phyloP scores from a whole-genome alignment of 1,140 invertebrate genomes.

The Drosophila orosa region DNA sequence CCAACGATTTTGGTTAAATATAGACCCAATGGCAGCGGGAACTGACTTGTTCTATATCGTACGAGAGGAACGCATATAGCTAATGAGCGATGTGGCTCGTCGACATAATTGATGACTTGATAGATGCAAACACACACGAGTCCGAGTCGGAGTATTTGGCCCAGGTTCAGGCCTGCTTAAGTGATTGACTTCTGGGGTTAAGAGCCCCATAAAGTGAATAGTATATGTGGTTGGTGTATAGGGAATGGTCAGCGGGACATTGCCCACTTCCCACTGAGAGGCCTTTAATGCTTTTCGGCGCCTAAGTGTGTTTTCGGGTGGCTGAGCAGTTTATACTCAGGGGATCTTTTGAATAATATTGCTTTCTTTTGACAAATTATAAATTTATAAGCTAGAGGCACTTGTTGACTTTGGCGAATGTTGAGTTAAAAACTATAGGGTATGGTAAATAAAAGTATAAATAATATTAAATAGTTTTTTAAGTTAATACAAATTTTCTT shows the following conservation, averaged over 20 bases:
- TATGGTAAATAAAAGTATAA: not conserved
- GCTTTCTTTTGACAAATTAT: constrained; percentile 1
- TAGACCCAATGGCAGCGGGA: constrained; percentile 33
- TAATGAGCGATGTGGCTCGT: constrained; percentile 50
- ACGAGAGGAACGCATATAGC: constrained; percentile 20
- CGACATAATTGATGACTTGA: constrained; percentile 65
- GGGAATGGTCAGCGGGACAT: constrained; percentile 18
- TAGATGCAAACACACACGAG: constrained; percentile 43
- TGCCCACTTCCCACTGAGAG: constrained; percentile 4
- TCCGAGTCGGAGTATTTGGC: constrained; percentile 9
- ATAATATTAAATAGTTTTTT: too few species aligned
- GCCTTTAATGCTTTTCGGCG: constrained; percentile 16
- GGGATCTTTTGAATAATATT: constrained; percentile 11
- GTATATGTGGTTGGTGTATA: not conserved
- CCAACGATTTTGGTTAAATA: constrained; percentile 61
- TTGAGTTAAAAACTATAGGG: not conserved
- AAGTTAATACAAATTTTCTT: too few species aligned
- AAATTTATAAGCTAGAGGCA: not conserved
- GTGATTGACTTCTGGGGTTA: constrained; percentile 56
- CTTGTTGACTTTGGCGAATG: not conserved
- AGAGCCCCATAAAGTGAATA: constrained; percentile 44
- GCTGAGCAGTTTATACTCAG: constrained; percentile 6
- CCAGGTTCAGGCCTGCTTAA: constrained; percentile 45
- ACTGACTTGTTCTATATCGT: constrained; percentile 2
- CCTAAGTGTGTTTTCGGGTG: not conserved